These are phyloP conservation scores for Camptogramma bilineatum DNA, from an alignment of 2,888 invertebrate species.

Conservation along the genomic window DNA sequence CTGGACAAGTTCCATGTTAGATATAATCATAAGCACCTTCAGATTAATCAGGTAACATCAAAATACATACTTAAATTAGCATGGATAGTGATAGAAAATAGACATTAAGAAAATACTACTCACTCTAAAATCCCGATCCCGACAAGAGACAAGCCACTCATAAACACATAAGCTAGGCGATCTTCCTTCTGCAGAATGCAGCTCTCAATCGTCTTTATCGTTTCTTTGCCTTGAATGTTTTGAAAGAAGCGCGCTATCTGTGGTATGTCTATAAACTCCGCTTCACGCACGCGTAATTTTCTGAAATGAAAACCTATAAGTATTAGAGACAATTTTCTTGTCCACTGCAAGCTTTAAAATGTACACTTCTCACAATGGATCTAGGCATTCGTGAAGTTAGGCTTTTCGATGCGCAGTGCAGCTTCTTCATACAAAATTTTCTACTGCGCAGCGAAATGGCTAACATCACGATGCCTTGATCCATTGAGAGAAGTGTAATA, in stretches of 20 bases:
- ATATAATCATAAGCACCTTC: too few species aligned
- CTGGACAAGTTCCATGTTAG: too few species aligned
- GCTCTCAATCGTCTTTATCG: constrained; percentile 65
- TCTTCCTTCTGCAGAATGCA: constrained; percentile 54
- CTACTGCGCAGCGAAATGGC: too few species aligned
- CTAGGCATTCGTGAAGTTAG: too few species aligned
- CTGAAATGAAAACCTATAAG: constrained; percentile 55
- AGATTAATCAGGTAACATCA: too few species aligned
- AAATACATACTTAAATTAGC: background rate
- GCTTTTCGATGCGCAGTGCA: too few species aligned
- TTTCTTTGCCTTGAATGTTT: constrained; percentile 63
- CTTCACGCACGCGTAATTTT: constrained; percentile 70
- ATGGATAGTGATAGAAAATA: background rate
- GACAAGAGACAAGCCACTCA: constrained; percentile 61
- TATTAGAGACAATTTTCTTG: too few species aligned
- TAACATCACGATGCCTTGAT: too few species aligned
- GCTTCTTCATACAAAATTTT: too few species aligned
- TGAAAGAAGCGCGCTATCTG: constrained; percentile 63
- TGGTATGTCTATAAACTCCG: constrained; percentile 71
- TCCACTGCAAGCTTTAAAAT: too few species aligned
- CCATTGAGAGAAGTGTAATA: too few species aligned
- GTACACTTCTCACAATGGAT: too few species aligned
- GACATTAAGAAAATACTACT: constrained; percentile 38
- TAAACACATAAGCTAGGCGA: constrained; percentile 64
- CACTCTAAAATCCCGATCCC: constrained; percentile 75